Conservation (phyloP, 2,888 invertebrate genomes). For the Steinernema hermaphroditum region DNA sequence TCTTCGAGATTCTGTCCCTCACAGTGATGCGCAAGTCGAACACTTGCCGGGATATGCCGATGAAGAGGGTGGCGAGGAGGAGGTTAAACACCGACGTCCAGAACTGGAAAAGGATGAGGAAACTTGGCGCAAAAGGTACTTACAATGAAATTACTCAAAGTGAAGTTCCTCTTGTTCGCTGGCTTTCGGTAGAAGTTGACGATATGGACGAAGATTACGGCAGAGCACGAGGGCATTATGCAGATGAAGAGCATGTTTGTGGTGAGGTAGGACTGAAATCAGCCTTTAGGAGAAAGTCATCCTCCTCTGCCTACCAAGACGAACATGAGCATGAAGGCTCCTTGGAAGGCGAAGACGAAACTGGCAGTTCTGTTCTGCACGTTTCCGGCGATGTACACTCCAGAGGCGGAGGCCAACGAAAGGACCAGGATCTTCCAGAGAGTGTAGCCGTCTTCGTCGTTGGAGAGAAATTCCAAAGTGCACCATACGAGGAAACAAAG, state of each 20-base stretch:
- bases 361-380: neutral
- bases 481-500: neutral
- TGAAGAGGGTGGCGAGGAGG: slow-evolving; percentile 5
- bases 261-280: slow-evolving; percentile 7
- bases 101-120: slow-evolving; percentile 2
- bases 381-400: slow-evolving; percentile 30
- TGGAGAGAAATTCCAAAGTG: neutral
- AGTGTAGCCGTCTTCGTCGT: neutral
- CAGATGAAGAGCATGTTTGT: neutral
- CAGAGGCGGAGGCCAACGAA: slow-evolving; percentile 2
- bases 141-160: neutral
- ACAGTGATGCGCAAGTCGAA: neutral
- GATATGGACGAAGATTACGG: neutral
- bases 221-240: neutral
- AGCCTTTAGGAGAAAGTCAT: neutral
- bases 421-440: slow-evolving; percentile 6
- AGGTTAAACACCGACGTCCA: slow-evolving; percentile 12
- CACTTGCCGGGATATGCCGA: slow-evolving; percentile 15
- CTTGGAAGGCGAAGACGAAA: neutral
- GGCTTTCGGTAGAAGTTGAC: neutral
- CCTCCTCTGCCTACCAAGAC: slow-evolving; percentile 11
- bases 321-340: neutral
- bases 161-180: neutral
- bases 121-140: neutral
- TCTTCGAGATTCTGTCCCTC: neutral